These are phyloP conservation scores for Drosophila takahashii DNA, from an alignment of 1,140 invertebrate species.

Conservation along the genomic window DNA sequence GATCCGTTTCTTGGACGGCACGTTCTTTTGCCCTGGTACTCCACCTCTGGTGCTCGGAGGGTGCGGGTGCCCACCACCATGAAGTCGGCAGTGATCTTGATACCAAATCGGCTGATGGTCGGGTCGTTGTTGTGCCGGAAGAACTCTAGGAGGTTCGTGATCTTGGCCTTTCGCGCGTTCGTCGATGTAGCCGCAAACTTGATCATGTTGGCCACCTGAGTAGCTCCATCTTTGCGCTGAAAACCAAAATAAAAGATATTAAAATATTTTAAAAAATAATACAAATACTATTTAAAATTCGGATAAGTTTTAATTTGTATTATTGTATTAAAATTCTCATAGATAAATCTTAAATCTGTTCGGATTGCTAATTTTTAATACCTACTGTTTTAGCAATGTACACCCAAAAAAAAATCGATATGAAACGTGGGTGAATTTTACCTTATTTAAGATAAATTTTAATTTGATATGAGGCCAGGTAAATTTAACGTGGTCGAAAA, in stretches of 20 bases:
- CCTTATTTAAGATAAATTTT: too few relatives aligned
- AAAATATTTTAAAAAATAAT: neutral
- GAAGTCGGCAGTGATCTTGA: slow-evolving; percentile 86
- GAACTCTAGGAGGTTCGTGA: slow-evolving; percentile 86
- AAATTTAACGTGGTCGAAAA: too few relatives aligned
- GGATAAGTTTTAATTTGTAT: too few relatives aligned
- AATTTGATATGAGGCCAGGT: too few relatives aligned
- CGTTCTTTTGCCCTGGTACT: slow-evolving; percentile 78
- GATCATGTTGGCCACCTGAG: slow-evolving; percentile 89
- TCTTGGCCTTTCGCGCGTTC: slow-evolving; percentile 87
- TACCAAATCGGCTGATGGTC: slow-evolving; percentile 87
- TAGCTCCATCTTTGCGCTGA: slow-evolving; percentile 85
- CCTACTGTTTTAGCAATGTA: too few relatives aligned
- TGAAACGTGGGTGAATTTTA: too few relatives aligned
- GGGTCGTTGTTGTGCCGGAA: slow-evolving; percentile 85
- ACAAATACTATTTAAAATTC: too few relatives aligned
- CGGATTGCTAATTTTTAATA: too few relatives aligned
- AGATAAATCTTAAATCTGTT: neutral
- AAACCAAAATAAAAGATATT: neutral
- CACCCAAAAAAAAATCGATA: too few relatives aligned
- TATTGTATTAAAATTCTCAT: too few relatives aligned
- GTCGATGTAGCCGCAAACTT: slow-evolving; percentile 87
- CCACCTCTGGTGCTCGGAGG: slow-evolving; percentile 86
- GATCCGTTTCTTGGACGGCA: slow-evolving; percentile 40
- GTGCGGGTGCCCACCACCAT: slow-evolving; percentile 86